Evolutionary conservation across 2,797 vertebrate genomes (phyloP), one percentile per base, ranked within the genome.

Genomic region (Pipistrellus pipistrellus): DNA sequence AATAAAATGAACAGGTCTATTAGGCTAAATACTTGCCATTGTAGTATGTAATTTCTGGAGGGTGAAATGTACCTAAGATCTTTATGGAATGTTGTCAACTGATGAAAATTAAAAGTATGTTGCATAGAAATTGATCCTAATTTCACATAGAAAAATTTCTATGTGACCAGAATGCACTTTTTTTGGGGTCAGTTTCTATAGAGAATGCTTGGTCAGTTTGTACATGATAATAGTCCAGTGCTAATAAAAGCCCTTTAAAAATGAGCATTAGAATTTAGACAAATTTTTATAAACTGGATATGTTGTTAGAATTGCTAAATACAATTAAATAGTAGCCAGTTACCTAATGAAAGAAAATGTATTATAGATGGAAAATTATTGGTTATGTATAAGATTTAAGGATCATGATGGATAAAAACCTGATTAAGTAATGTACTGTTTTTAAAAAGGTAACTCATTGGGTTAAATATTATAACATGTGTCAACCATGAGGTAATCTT

Each of bases 391-490:
- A 83, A 76, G 27, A 90, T 88, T 85, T 81, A 89, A 9, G 46
- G n/a, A 59, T 55, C 18, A 3, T 21, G 55, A 57, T 69, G 55
- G 44, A 91, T 78, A 66, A 92, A 93, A 87, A 62, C 55, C 53
- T 44, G 32, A 86, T 93, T 62, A 87, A 80, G 55, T 93, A 93
- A 69, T 93, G 8, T 30, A 53, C 64, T 88, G 41, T 95, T 97
- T 96, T 88, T 78, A 88, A 94, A 91, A 86, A 76, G 35, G 8
- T 85, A 69, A 75, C 25, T 81, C 38, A 91, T 62, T 93, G 72
- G 27, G 9, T 73, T 94, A 80, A 93, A 68, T 91, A 76, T 81
- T 75, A 71, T 21, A 82, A 68, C 46, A 69, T 51, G 20, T 89
- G 86, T 81, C 72, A 72, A 4, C 27, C 8, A 27, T 73, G 64